Base-by-base conservation (phyloP, 1,140 invertebrate genomes). In the Bombus sibiricus region DNA sequence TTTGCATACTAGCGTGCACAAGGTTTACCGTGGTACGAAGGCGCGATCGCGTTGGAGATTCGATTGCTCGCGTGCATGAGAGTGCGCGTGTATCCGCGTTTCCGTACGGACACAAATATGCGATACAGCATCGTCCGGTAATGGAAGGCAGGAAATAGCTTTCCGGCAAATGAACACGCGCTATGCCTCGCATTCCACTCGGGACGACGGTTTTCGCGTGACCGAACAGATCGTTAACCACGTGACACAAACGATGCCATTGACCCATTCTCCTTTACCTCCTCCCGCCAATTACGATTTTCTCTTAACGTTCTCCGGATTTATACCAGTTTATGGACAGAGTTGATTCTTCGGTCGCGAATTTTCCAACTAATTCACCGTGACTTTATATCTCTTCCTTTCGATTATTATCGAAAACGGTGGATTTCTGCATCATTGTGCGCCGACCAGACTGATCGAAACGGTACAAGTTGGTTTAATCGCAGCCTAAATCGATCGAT, bases 151-250 rank as follows among this genome's bases (percentile, higher is more conserved):
- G 88, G 87, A 90, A 92, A 92, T 91, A 91, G 90, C 91, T 92
- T 90, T 92, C 88, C 89, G 82, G 88, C 90, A 90, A 92, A 92
- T 91, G 91, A 91, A 92, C 91, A 89, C 86, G 86, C 90, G 89
- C 89, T 89, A 89, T 89, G 84, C 72, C 73, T 53, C 75, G 85
- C 77, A 91, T 91, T 90, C 87, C 86, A 59, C 41, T 57, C 37
- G 73, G 83, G 73, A 82, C 89, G 75, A 18, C 15, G 88, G 37
- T 78, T 85, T 80, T 77, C 88, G 84, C 62, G 73, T 68, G 72
- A 88, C 75, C 74, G 86, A 89, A 86, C 88, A 87, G 90, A 86
- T 91, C 90, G 90, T 89, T 91, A 92, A 90, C 90, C 86, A 86
- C 81, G 84, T 87, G 86, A 88, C 89, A 89, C 79, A 53, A 72